These are phyloP conservation scores for Puma concolor DNA, from an alignment of 2,113 vertebrate species.

Conservation along the genomic window DNA sequence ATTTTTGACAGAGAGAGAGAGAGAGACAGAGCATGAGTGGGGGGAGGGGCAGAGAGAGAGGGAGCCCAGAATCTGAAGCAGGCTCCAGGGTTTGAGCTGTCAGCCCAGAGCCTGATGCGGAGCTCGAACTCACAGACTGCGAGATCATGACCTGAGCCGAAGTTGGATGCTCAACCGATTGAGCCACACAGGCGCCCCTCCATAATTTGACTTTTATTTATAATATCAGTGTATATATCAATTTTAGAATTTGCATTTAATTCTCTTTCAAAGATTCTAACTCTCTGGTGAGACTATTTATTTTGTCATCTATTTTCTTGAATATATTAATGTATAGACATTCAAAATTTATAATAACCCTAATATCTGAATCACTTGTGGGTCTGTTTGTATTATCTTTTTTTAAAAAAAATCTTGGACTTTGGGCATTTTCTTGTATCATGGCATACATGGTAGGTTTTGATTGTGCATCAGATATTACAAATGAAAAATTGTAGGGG, in stretches of 20 bases:
- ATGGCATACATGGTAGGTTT: not conserved
- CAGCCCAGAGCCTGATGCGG: too few species aligned
- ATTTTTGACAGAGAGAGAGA: too few species aligned
- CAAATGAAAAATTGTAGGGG: not conserved
- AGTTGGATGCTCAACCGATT: too few species aligned
- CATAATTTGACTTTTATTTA: not conserved
- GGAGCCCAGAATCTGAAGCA: too few species aligned
- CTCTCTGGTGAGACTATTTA: not conserved
- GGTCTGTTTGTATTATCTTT: not conserved
- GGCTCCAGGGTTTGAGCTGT: too few species aligned
- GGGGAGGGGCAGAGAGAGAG: too few species aligned
- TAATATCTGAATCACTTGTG: not conserved
- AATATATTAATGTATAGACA: not conserved
- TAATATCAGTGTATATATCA: not conserved
- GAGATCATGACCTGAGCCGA: too few species aligned
- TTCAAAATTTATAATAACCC: not conserved
- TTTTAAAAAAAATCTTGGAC: not conserved
- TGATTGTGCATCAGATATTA: not conserved
- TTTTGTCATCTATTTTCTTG: constrained; percentile 24
- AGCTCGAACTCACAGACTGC: too few species aligned
- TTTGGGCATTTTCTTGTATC: not conserved
- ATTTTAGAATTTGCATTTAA: constrained; percentile 15
- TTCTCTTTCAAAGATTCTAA: not conserved
- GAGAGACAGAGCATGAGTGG: too few species aligned
- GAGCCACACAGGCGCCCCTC: not conserved